A percentile compares a stretch with the other conserved stretches of the same genome.
Conservation (phyloP, 1,140 invertebrate species). For the Acyrthosiphon pisum region DNA sequence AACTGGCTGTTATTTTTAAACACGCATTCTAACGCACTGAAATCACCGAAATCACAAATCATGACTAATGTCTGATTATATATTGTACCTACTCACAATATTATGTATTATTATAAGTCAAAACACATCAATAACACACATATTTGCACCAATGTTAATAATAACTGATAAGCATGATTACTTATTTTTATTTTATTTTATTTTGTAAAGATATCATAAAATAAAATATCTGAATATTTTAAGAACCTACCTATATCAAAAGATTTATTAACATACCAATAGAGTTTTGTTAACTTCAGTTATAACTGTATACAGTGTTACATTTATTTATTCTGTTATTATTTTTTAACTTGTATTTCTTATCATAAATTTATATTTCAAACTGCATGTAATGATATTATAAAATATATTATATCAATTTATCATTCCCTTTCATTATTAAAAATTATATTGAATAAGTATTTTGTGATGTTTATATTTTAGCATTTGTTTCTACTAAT, state of each 20-base stretch:
- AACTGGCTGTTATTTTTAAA: neutral
- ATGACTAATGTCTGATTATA: neutral
- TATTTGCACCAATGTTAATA: neutral
- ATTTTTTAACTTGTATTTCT: too few species aligned
- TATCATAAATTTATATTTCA: too few species aligned
- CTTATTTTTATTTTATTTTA: neutral
- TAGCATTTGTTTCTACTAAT: too few species aligned
- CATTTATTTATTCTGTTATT: too few species aligned
- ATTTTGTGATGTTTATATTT: too few species aligned
- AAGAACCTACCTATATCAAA: neutral
- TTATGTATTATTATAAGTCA: neutral
- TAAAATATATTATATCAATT: too few species aligned
- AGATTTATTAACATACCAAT: neutral
- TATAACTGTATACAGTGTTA: too few species aligned
- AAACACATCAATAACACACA: neutral
- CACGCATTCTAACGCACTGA: constrained; percentile 38
- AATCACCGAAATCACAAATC: constrained; percentile 32
- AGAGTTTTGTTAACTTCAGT: neutral
- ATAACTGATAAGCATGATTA: constrained; percentile 13
- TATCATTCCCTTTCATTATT: too few species aligned
- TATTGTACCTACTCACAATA: neutral
- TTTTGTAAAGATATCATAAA: neutral
- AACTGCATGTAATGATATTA: too few species aligned
- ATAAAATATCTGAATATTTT: constrained; percentile 27
- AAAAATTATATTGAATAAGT: too few species aligned